phyloP scores from a whole-genome alignment of 2,888 invertebrate species.

The Pyrrhosoma nymphula region DNA sequence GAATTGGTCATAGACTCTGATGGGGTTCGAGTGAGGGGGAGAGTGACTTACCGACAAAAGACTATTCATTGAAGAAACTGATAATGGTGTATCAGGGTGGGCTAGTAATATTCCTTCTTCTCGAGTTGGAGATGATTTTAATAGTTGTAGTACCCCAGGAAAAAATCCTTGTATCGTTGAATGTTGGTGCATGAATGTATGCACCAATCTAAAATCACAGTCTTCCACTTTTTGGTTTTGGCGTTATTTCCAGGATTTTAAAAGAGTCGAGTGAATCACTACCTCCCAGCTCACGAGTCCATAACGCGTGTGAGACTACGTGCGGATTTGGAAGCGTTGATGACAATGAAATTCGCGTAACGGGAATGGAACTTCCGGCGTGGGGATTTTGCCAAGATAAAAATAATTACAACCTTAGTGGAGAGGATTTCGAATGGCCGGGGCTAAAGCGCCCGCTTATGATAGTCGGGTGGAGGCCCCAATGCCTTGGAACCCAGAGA shows the following conservation, averaged over 20 bases:
- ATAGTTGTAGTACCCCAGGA: no score
- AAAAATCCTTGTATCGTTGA: no score
- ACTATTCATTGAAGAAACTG: no score
- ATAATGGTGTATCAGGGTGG: no score
- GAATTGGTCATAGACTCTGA: no score
- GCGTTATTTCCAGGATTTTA: neutral
- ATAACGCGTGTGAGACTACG: neutral
- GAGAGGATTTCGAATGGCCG: neutral
- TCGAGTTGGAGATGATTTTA: no score
- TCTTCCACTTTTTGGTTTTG: no score
- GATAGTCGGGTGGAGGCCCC: neutral
- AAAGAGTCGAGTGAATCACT: neutral
- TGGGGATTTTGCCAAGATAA: conserved; percentile 39
- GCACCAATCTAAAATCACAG: no score
- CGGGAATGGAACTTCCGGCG: conserved; percentile 8
- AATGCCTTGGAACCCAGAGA: neutral
- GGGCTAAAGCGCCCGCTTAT: neutral
- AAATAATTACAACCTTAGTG: neutral
- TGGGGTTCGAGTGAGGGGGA: no score
- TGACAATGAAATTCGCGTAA: neutral
- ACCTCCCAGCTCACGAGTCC: neutral
- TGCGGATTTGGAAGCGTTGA: neutral
- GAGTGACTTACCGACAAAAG: no score
- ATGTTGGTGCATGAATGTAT: no score
- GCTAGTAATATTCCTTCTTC: no score